phyloP scores from a whole-genome alignment of 2,888 invertebrate species.

The Lycia hirtaria region DNA sequence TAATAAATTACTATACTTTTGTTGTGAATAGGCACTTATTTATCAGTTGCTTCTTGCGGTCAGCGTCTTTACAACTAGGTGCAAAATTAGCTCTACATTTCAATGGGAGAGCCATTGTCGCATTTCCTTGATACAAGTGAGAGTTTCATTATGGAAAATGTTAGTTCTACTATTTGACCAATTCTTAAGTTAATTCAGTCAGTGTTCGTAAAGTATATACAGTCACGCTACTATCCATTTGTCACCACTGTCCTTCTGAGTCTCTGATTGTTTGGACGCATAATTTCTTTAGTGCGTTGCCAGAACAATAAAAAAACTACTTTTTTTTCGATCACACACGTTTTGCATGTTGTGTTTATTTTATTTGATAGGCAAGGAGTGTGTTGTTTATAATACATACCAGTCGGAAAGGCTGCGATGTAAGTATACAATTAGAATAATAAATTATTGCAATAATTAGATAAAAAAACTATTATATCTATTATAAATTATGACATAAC shows the following conservation, averaged over 20 bases:
- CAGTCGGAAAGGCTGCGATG: neutral
- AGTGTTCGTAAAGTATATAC: neutral
- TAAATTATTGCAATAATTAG: too few relatives aligned
- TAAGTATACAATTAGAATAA: too few relatives aligned
- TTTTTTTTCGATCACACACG: neutral
- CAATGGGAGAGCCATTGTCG: neutral
- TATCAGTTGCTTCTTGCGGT: neutral
- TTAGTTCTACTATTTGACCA: neutral
- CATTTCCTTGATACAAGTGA: neutral
- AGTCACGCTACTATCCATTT: neutral
- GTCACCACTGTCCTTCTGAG: constrained; percentile 1
- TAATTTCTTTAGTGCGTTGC: neutral
- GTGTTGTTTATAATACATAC: neutral
- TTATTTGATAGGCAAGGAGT: neutral
- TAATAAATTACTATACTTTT: too few relatives aligned
- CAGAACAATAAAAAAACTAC: neutral
- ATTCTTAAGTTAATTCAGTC: neutral
- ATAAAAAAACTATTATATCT: too few relatives aligned
- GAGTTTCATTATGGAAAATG: neutral
- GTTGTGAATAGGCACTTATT: too few relatives aligned
- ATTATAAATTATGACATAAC: too few relatives aligned
- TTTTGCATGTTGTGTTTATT: neutral
- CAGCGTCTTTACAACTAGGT: neutral
- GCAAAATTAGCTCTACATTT: neutral
- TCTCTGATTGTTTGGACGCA: constrained; percentile 9